Base-by-base conservation (phyloP, 1,140 invertebrate genomes). In the Achatina immaculata region DNA sequence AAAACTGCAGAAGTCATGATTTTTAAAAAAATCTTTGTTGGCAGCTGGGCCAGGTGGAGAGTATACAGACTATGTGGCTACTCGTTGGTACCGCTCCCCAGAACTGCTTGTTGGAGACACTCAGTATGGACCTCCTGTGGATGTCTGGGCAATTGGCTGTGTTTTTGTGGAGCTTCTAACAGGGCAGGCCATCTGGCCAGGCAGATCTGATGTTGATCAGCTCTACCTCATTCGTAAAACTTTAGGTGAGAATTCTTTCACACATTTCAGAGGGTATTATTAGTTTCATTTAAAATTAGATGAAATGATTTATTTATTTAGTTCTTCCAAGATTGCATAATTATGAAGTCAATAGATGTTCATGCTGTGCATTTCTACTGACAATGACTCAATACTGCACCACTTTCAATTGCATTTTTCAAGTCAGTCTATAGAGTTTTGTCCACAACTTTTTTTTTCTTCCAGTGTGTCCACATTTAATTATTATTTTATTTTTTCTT, bases 51-150 rank as follows among this genome's bases (percentile, higher is more conserved):
- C 97, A 0, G 97, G 96, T 11, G 98, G 99, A 93, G 97, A 98
- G 90, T 99, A 99, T 90, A 99, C 98, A 75, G 98, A 99, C 91
- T 99, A 99, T 91, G 98, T 99, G 68, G 98, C 98, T 1, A 99
- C 98, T 9, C 93, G 98, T 38, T 99, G 98, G 98, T 99, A 99
- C 91, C 93, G 98, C 77, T 96, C 97, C 24, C 98, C 91, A 0
- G 98, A 99, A 92, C 92, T 99, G 16, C 92, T 99, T 34, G 98
- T 99, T 0, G 98, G 98, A 0, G 98, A 99, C 89, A 98, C 97
- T 2, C 95, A 97, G 88, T 99, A 99, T 89, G 96, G 98, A 9
- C 96, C 97, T 0, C 95, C 97, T 0, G 98, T 99, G 0, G 98
- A 99, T 89, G 96, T 99, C 21, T 99, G 98, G 98, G 98, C 97